Evolutionary conservation across 30 jellyfish, hydroid and myxozoan genomes (phyloP).

Genomic region (Turritopsis rubra): DNA sequence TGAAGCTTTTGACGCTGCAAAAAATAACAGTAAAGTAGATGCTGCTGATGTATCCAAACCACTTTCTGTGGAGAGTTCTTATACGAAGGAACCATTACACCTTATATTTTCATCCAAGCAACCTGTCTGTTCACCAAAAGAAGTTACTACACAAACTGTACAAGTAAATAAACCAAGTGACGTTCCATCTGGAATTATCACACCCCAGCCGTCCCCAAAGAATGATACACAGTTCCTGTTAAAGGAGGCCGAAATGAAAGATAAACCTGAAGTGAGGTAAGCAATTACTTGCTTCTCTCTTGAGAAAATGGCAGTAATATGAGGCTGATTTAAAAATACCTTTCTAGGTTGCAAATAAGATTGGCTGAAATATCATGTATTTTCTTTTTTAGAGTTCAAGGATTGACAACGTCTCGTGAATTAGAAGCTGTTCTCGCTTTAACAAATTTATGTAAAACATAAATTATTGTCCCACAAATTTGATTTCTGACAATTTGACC

Average conservation of each 20-base stretch:
- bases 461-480: not conserved
- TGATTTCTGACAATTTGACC: not conserved
- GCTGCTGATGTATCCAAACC: not conserved
- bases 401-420: constrained; percentile 76
- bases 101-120: constrained; percentile 32
- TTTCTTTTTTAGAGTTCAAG: constrained; percentile 46
- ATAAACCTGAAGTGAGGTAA: not conserved
- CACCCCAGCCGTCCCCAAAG: constrained; percentile 37
- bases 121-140: constrained; percentile 35
- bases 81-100: constrained; percentile 17
- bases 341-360: not conserved
- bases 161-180: not conserved
- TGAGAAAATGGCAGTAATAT: not conserved
- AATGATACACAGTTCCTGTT: not conserved
- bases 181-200: not conserved
- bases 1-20: constrained; percentile 40
- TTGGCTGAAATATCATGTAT: not conserved
- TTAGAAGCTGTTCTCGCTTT: constrained; percentile 86
- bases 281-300: not conserved
- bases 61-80: constrained; percentile 14
- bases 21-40: not conserved
- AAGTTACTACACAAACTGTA: not conserved
- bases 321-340: no score
- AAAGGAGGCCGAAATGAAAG: not conserved
- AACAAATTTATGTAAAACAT: constrained; percentile 44